Base-by-base conservation (phyloP, 2,113 vertebrate species). In the Ovibos moschatus region DNA sequence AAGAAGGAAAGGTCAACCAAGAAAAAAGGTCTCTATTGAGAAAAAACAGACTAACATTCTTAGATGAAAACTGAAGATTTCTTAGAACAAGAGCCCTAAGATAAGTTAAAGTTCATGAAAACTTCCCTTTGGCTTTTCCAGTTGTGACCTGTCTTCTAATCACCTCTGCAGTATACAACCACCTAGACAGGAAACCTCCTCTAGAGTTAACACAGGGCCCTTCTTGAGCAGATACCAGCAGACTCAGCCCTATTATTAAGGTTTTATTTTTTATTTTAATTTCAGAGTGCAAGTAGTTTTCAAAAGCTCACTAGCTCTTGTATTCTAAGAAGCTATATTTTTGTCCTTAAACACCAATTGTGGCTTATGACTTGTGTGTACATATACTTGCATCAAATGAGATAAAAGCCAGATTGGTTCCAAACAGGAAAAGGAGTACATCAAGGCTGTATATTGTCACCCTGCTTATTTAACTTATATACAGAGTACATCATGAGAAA, bases 61-160 rank as follows among this genome's bases (percentile, higher is more conserved):
- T 81, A 50, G 45, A 33, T 12, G 97, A 94, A 97, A 89, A 78
- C 55, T 74, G 87, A 96, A 76, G 53, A 91, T 78, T 90, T 92
- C 86, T 89, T 84, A 93, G 94, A 92, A 94, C 90, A 51, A 97
- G 89, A 93, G 86, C 51, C 15, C 33, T 47, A 85, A 50, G 47
- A 85, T 50, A 60, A 45, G n/a, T 6, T 90, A 95, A 91, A 92
- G 89, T 90, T 81, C 81, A 96, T 27, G 36, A 93, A 79, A 86
- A 33, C 28, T 11, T 74, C 89, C 43, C 58, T 79, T 96, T 2
- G 4, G 57, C 60, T 85, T 58, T 64, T 83, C 83, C 82, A 57
- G 53, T 51, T 89, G 47, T 92, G 91, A 60, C 57, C 71, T 10
- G 43, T 47, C 78, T 62, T 71, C 43, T 13, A 30, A 12, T 23